Base-by-base conservation (phyloP, 1,140 invertebrate species). In the Radopholus similis region DNA sequence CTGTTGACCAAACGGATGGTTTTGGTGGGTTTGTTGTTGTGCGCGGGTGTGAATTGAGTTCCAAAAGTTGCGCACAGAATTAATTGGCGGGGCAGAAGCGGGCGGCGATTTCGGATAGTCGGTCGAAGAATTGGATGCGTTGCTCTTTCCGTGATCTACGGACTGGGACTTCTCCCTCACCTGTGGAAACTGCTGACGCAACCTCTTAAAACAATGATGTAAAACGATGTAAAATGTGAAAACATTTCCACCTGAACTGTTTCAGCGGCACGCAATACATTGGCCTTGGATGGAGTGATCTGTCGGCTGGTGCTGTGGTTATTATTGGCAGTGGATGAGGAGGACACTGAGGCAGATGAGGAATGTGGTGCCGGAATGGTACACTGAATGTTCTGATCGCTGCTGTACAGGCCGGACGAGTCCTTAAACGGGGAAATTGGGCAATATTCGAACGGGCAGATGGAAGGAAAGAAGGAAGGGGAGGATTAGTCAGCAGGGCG, bases 331-430 rank as follows among this genome's bases (percentile, higher is more conserved):
- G 26, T 58, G 56, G 44, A 58, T 13, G 56, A 51, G 4, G 47
- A 51, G 55, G 32, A 23, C 51, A 37, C 15, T 56, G 63, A 59
- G 28, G 32, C 21, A 28, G 28, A 15, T 30, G 15, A 34, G 69
- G 68, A 38, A 51, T 53, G 47, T 26, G n/a, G 18, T 21, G 8
- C 23, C 58, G 51, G 42, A 15, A 72, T 57, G 42, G 35, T 72
- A 40, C 49, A 64, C 35, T 63, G 56, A 34, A 73, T 58, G 44
- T 51, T 59, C 47, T 72, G 70, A 42, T 72, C 70, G 18, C 49
- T 56, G 55, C 63, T 69, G 59, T 72, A 73, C 3, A 72, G 58
- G 18, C 56, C 38, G 28, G 56, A 58, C 6, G 56, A 58, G 11
- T 35, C 30, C 56, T 58, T 21, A 35, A 58, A 55, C 18, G n/a